Percentiles rank a stretch among this genome's conserved stretches.
Conservation (phyloP, 2,113 vertebrate genomes). For the Ictidomys tridecemlineatus region DNA sequence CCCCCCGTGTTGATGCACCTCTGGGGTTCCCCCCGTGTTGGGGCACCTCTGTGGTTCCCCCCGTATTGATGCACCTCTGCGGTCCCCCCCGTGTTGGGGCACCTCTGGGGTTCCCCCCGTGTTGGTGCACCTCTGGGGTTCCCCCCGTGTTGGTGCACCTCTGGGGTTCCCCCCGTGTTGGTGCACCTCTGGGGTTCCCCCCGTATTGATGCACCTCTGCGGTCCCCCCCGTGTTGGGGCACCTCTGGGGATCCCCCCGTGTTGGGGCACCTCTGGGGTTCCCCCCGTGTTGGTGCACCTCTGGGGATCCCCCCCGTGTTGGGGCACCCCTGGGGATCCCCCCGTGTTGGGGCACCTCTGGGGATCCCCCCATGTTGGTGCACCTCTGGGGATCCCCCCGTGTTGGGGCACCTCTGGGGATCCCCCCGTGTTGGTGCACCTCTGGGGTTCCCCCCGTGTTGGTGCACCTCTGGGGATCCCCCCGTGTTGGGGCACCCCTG, state of each 20-base stretch:
- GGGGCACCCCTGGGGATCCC: no score
- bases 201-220: no score
- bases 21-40: neutral
- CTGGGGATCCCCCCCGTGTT: neutral
- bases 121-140: no score
- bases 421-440: neutral
- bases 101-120: neutral
- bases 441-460: neutral
- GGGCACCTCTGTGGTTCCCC: no score
- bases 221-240: neutral
- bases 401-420: neutral
- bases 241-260: neutral
- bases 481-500: no score
- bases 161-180: neutral
- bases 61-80: no score
- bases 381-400: no score
- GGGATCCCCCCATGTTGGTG: no score
- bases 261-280: no score
- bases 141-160: neutral
- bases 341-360: neutral
- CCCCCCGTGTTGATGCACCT: neutral
- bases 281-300: neutral
- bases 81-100: neutral
- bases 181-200: no score
- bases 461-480: no score